A percentile compares a stretch with the other conserved stretches of the same genome.
phyloP scores from a whole-genome alignment of 2,888 invertebrate genomes.

The Caenorhabditis sp. region DNA sequence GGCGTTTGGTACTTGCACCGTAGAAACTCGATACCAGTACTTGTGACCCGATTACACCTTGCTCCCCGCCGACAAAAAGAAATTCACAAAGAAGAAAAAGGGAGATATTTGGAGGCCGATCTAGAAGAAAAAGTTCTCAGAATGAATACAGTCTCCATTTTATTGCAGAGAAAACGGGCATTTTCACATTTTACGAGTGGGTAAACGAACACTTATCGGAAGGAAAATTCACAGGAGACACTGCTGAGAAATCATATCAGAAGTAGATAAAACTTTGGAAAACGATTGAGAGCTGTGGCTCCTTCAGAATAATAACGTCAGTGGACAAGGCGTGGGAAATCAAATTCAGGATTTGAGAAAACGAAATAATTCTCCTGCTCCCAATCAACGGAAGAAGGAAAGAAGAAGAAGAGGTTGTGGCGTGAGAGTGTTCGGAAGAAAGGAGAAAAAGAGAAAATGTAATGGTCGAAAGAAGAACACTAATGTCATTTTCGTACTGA shows the following conservation, averaged over 20 bases:
- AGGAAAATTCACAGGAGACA: slow-evolving; percentile 1
- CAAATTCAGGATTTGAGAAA: not conserved
- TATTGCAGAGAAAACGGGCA: slow-evolving; percentile 2
- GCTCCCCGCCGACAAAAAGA: slow-evolving; percentile 1
- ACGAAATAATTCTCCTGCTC: not conserved
- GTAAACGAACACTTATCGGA: slow-evolving; percentile 15
- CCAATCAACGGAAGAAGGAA: not conserved
- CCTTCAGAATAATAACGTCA: too few relatives aligned
- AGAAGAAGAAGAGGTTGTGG: too few relatives aligned
- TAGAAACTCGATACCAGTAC: slow-evolving; percentile 42
- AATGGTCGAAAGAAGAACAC: slow-evolving; percentile 10
- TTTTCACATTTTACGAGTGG: slow-evolving; percentile 9
- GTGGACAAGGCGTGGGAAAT: not conserved
- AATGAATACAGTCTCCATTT: slow-evolving; percentile 1
- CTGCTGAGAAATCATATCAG: not conserved
- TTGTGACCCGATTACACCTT: slow-evolving; percentile 40
- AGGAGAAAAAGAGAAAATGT: slow-evolving; percentile 1
- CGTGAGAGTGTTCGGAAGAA: slow-evolving; percentile 4
- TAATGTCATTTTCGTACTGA: slow-evolving; percentile 43
- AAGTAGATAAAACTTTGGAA: too few relatives aligned
- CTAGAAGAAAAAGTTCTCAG: not conserved
- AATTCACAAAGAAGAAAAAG: too few relatives aligned
- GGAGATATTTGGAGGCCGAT: too few relatives aligned
- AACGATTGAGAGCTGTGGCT: too few relatives aligned
- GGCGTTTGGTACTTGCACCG: slow-evolving; percentile 24